Evolutionary conservation across 2,888 invertebrate genomes (phyloP), one percentile per base, ranked within the genome.

Genomic region (Chelonus formosanus): DNA sequence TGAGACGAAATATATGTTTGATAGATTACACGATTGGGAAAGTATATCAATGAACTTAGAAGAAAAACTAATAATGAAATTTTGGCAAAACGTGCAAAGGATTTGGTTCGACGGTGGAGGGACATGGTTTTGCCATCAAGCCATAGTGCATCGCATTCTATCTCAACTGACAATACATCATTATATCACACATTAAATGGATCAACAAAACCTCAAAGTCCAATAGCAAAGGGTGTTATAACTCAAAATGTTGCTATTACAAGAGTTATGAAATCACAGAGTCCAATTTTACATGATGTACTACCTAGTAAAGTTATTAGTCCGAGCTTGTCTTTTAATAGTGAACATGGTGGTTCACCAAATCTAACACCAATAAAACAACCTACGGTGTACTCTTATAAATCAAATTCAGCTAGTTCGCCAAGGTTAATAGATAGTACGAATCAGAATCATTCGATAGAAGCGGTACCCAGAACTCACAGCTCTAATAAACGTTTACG

Each of bases 21-120:
- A 20, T 86, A 95, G 95, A 91, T 92, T 90, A 97, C 97, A 89
- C 88, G 97, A 89, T 87, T 98, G 84, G 97, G 96, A 48, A 94
- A 93, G 85, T 92, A 94, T 84, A 93, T 97, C 85, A 97, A 97
- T 85, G 95, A 96, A 84, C 87, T 97, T 60, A 90, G 97, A 64
- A 89, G 94, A 68, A 94, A 94, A 85, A 95, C 95, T 50, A 88
- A 88, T 67, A 93, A 96, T 84, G 93, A 94, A 74, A 88, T 89
- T 68, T 87, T 97, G 83, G 95, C 96, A 62, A 91, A 93, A 79
- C 89, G 97, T 73, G 94, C 96, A 66, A 97, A 97, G 86, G 93
- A 93, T 81, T 88, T 97, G 83, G 91, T 97, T 65, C 95, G 95
- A 79, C 89, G 92, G 85, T 97, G 97, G 97, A 91, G 97, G 77